Base-by-base conservation (phyloP, 2,797 vertebrate genomes). In the Loris lydekkerianus region DNA sequence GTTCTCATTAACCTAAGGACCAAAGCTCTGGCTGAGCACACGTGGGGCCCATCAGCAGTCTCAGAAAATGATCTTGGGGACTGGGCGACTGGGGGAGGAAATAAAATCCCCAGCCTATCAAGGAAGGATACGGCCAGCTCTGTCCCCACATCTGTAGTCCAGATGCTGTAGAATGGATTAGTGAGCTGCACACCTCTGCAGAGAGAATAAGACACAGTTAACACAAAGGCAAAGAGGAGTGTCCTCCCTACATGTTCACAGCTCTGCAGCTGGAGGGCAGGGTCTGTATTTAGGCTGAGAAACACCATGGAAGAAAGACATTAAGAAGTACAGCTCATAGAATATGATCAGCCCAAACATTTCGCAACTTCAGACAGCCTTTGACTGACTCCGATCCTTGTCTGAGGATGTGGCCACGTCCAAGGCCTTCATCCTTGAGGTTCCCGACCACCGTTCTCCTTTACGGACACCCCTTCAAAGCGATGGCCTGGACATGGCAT, bases 161-260 rank as follows among this genome's bases (percentile, higher is more conserved):
- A 99, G 98, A 99, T 99, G 98, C 99, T 99, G 98, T 99, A 99
- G 99, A 99, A 99, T 21, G 99, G 99, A 97, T 99, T 99, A 21
- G 99, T 99, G 97, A 99, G 98, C 97, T 99, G 99, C 75, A 99
- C 99, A 5, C 99, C 99, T 98, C 99, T 99, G 96, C 61, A 92
- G 94, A 97, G 53, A 95, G 93, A 97, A 69, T 46, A 88, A 75
- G 89, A 81, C 77, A 76, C 49, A 70, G 91, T 81, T 10, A 15
- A 60, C 11, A 94, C 20, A 70, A 15, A 91, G 13, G 82, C 7
- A 53, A 78, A 69, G 34, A 17, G 49, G 40, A 60, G 0, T 81
- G 61, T 25, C 37, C 69, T 86, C 67, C 58, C 23, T 25, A 72
- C 23, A 29, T 10, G 60, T 43, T 61, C 81, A 82, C 61, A 73